A percentile compares a stretch with the other conserved stretches of the same genome.
Conservation (phyloP, 2,113 vertebrate species). For the Carettochelys insculpta region DNA sequence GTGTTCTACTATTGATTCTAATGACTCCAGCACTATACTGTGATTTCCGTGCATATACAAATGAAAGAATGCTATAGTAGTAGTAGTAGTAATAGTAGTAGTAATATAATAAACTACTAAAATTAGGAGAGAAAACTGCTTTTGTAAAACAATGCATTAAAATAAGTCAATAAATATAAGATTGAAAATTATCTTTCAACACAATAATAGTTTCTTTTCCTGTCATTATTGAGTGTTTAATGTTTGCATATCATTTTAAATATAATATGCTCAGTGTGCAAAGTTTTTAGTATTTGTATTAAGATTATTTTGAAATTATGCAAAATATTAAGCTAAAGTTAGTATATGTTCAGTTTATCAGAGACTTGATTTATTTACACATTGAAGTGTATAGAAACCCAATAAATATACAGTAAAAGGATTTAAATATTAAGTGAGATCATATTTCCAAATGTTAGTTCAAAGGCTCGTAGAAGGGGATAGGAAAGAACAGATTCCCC, state of each 20-base stretch:
- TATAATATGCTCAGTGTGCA: neutral
- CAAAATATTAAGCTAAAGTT: neutral
- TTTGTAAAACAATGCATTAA: neutral
- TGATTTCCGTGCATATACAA: neutral
- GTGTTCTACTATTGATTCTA: neutral
- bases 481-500: neutral
- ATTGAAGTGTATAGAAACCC: neutral
- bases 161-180: neutral
- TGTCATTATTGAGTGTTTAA: neutral
- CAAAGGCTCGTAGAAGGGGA: constrained; percentile 54
- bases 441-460: constrained; percentile 39
- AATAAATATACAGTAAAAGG: neutral
- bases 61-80: constrained; percentile 20
- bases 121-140: neutral
- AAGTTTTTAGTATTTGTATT: constrained; percentile 36
- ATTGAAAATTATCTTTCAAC: constrained; percentile 1
- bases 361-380: constrained; percentile 5
- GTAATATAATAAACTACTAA: constrained; percentile 6
- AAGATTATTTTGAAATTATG: neutral
- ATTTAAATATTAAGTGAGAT: constrained; percentile 59
- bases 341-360: neutral
- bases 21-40: neutral
- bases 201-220: constrained; percentile 13
- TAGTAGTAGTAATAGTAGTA: constrained; percentile 15
- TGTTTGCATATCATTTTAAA: neutral